A percentile compares a stretch with the other conserved stretches of the same genome.
phyloP scores from a whole-genome alignment of 53 echinoderm and acorn worm genomes.

The Pentamera pediparva region DNA sequence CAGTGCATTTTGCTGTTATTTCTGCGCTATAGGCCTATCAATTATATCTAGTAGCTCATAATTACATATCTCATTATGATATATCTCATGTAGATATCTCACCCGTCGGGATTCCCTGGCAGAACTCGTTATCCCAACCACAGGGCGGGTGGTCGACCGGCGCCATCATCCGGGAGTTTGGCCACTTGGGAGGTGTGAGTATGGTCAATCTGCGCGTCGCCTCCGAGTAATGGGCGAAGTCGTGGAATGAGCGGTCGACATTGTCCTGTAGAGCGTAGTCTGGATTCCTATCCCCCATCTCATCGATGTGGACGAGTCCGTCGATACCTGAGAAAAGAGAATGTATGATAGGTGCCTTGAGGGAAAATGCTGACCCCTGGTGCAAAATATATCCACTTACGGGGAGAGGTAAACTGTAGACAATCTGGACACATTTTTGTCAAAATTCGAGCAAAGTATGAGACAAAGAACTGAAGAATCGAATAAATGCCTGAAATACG shows the following conservation, averaged over 20 bases:
- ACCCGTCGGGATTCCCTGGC: background rate
- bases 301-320: slow-evolving; percentile 51
- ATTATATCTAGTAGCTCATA: no score
- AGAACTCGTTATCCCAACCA: slow-evolving; percentile 68
- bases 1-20: background rate
- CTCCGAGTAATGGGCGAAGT: slow-evolving; percentile 51
- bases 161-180: slow-evolving; percentile 14
- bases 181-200: slow-evolving; percentile 36
- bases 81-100: background rate
- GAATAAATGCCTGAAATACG: no score
- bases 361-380: no score
- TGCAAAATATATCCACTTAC: background rate
- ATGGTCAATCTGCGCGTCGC: slow-evolving; percentile 9
- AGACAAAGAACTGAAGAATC: no score
- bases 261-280: slow-evolving; percentile 68
- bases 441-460: no score
- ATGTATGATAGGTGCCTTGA: no score
- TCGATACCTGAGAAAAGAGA: slow-evolving; percentile 52
- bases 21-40: no score
- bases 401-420: background rate
- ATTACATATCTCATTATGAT: background rate
- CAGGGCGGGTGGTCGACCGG: slow-evolving; percentile 50
- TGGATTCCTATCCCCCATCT: slow-evolving; percentile 56
- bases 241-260: background rate
- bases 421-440: no score